phyloP scores from a whole-genome alignment of 35 echinoderm and acorn worm genomes.

The Diadema setosum region DNA sequence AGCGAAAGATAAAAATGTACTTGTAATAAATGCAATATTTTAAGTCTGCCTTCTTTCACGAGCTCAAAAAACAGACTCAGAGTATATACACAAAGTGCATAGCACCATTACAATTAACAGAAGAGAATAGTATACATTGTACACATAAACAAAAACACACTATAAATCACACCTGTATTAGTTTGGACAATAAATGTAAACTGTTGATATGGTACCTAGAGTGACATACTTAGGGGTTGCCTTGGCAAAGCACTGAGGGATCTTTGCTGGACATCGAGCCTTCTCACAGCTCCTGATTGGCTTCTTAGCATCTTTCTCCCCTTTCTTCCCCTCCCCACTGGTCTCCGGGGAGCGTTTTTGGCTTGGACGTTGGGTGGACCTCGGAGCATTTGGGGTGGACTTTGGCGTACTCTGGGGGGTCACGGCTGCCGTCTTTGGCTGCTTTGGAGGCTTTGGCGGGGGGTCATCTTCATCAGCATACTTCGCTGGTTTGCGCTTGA shows the following conservation, averaged over 20 bases:
- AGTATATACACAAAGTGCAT: too few relatives aligned
- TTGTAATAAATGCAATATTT: too few relatives aligned
- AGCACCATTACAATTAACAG: too few relatives aligned
- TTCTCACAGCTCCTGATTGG: constrained; percentile 84
- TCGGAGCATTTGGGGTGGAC: background rate
- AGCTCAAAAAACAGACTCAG: too few relatives aligned
- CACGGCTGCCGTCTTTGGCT: background rate
- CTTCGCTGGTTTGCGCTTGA: constrained; percentile 71
- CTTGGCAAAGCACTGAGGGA: constrained; percentile 74
- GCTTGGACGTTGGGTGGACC: background rate
- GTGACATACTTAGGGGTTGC: constrained; percentile 56
- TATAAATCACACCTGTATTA: background rate
- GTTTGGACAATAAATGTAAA: too few relatives aligned
- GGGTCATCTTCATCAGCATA: constrained; percentile 57
- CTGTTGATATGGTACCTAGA: too few relatives aligned
- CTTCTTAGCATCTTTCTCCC: constrained; percentile 25
- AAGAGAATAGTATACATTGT: too few relatives aligned
- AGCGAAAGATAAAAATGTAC: too few relatives aligned
- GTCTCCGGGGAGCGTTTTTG: background rate
- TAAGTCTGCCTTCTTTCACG: too few relatives aligned
- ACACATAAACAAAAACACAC: background rate
- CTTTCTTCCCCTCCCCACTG: background rate
- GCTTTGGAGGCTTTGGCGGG: background rate
- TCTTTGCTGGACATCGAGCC: constrained; percentile 72
- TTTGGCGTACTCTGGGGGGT: background rate